Conservation (phyloP, 2,888 invertebrate species). For the Tinea pellionella region DNA sequence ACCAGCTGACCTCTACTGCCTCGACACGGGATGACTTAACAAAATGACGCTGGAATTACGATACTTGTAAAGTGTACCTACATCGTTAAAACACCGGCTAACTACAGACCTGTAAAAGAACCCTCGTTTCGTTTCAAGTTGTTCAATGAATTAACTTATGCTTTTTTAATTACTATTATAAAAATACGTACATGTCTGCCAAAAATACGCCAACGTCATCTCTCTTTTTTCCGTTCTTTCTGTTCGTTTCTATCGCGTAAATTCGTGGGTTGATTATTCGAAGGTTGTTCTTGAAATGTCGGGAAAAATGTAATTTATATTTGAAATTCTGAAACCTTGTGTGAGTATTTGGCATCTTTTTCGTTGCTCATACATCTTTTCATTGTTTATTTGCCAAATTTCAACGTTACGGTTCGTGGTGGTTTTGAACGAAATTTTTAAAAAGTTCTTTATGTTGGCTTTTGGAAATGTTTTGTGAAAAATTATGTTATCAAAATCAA, state of each 20-base stretch:
- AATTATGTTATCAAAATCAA: background rate
- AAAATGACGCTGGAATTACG: background rate
- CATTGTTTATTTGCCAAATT: conserved; percentile 5
- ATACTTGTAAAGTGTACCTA: background rate
- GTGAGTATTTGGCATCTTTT: background rate
- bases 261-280: no score
- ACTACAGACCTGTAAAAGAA: no score
- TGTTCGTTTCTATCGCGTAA: no score
- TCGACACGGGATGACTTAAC: background rate
- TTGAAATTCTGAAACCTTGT: background rate
- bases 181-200: no score
- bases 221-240: no score
- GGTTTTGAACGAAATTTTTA: background rate
- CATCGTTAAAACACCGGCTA: background rate
- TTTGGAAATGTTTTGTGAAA: background rate
- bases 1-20: background rate
- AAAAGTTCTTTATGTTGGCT: background rate
- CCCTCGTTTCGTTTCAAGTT: no score
- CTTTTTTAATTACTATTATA: no score
- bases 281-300: no score
- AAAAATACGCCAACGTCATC: no score
- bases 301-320: background rate
- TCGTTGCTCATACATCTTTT: background rate
- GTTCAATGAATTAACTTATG: no score
- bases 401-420: background rate